These are phyloP conservation scores for Trachops cirrhosus DNA, from an alignment of 2,797 vertebrate genomes.

Conservation along the genomic window DNA sequence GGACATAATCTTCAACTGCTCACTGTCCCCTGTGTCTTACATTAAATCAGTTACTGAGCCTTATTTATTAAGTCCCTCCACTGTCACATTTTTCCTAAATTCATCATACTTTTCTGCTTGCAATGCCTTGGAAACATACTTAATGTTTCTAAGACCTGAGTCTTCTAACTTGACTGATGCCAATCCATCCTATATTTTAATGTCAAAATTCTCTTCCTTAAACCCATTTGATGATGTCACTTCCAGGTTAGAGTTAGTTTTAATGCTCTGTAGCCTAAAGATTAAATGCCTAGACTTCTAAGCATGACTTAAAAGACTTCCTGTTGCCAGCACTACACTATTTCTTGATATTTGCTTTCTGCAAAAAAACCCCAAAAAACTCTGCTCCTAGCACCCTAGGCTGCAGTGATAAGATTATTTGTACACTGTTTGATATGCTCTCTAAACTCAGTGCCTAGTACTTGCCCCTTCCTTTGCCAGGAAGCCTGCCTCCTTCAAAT, in stretches of 20 bases:
- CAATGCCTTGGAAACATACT: not conserved
- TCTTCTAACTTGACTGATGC: not conserved
- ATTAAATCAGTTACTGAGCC: not conserved
- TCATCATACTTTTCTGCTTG: not conserved
- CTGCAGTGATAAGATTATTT: not conserved
- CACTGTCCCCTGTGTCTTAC: not conserved
- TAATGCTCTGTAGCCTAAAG: not conserved
- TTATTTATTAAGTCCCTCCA: not conserved
- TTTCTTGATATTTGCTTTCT: not conserved
- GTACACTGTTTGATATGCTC: not conserved
- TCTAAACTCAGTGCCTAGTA: not conserved
- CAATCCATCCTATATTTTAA: not conserved
- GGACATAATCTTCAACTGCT: not conserved
- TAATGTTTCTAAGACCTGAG: not conserved
- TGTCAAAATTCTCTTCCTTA: not conserved
- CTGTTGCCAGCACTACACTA: not conserved
- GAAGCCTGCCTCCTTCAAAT: not conserved
- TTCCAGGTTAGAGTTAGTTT: not conserved
- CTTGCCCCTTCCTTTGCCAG: not conserved
- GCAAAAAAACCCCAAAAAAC: not conserved
- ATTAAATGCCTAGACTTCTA: not conserved
- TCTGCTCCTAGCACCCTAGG: not conserved
- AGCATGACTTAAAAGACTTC: not conserved
- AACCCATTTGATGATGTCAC: not conserved
- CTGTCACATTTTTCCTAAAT: not conserved